Evolutionary conservation across 1,140 invertebrate species (phyloP).

Genomic region (Sitodiplosis mosellana): DNA sequence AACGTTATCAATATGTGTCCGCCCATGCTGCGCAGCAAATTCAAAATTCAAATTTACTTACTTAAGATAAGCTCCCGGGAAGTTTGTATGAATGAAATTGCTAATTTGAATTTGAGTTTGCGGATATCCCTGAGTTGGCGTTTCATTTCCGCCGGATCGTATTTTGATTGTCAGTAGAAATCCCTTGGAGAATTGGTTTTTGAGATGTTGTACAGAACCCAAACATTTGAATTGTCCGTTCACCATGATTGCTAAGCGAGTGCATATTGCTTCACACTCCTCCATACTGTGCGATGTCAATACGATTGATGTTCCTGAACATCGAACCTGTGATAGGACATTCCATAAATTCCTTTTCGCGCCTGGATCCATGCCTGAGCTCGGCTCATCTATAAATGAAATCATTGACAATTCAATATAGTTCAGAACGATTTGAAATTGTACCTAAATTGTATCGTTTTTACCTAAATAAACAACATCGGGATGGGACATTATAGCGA

Average conservation of each 20-base stretch:
- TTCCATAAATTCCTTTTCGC: slow-evolving; percentile 64
- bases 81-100: too few relatives aligned
- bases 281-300: slow-evolving; percentile 62
- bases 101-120: too few relatives aligned
- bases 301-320: slow-evolving; percentile 45
- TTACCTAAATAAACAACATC: slow-evolving; percentile 47
- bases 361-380: slow-evolving; percentile 54
- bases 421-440: too few relatives aligned
- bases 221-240: slow-evolving; percentile 50
- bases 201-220: slow-evolving; percentile 42
- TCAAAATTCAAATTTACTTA: too few relatives aligned
- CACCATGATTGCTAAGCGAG: slow-evolving; percentile 65
- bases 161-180: slow-evolving; percentile 25
- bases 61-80: too few relatives aligned
- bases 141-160: too few relatives aligned
- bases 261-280: slow-evolving; percentile 67
- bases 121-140: too few relatives aligned
- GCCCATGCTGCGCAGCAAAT: too few relatives aligned
- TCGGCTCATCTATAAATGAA: too few relatives aligned
- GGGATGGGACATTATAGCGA: slow-evolving; percentile 81
- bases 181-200: slow-evolving; percentile 39
- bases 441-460: slow-evolving; percentile 49
- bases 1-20: too few relatives aligned
- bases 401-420: too few relatives aligned
- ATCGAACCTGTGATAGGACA: slow-evolving; percentile 38